Evolutionary conservation across 2,888 invertebrate species (phyloP), one percentile per base, ranked within the genome.

Genomic region (Dicycla oo): DNA sequence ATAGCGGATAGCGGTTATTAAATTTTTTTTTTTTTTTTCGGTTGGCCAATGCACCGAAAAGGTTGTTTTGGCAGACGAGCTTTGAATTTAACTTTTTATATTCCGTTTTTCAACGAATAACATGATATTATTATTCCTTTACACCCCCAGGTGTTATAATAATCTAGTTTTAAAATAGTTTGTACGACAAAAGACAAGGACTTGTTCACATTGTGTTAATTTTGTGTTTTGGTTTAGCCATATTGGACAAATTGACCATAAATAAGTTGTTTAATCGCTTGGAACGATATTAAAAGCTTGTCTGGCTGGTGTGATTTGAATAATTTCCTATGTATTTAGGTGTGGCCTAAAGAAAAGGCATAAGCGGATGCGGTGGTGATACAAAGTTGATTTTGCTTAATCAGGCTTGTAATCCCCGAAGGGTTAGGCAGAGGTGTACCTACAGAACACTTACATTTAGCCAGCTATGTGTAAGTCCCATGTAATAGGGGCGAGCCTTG

Each of bases 271-370:
- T 79, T 74, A 86, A 81, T 83, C 75, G 73, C 64, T 75, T 60
- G 60, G 47, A 76, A 73, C 51, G 71, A 81, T 82, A 76, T 73
- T 78, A 79, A 72, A 80, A 76, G 73, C 80, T 72, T 75, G 63
- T 78, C 60, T 62, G 60, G 73, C 64, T 73, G 54, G 72, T 65
- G 65, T 20, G 70, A 78, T 86, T 82, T 84, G 75, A 88, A 90
- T 88, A 86, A 87, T 88, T 89, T 87, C 83, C 82, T 85, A 82
- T 83, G 76, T 79, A 49, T 76, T 74, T 61, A 40, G 34, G 68
- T 73, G n/a, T 78, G 82, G 86, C 57, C 47, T 68, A 86, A 87
- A 47, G 73, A 8, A 67, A 34, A 64, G 74, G 67, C 63, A 20
- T 23, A 20, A 66, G 78, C 82, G 84, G 57, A 26, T 20, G 10